Percentiles rank a stretch among this genome's conserved stretches.
phyloP scores from a whole-genome alignment of 35 echinoderm and acorn worm species.

The Heliocidaris erythrogramma region DNA sequence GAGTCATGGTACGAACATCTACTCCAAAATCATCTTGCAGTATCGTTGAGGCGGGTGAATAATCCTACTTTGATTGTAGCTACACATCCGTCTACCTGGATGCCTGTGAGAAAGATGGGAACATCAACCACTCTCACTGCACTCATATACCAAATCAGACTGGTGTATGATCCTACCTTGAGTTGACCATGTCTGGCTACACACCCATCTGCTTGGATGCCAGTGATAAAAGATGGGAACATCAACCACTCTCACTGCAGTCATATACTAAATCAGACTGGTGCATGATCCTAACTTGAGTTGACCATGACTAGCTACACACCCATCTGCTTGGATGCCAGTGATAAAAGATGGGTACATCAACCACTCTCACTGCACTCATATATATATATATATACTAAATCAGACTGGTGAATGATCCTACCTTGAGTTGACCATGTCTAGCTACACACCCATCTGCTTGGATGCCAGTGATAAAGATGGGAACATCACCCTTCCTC shows the following conservation, averaged over 20 bases:
- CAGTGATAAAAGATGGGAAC: slow-evolving; percentile 89
- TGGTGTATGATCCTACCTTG: slow-evolving; percentile 55
- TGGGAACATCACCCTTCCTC: slow-evolving; percentile 83
- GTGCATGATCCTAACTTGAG: slow-evolving; percentile 61
- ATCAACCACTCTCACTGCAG: background rate
- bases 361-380: too few relatives aligned
- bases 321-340: slow-evolving; percentile 79
- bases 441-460: slow-evolving; percentile 77
- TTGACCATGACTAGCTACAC: slow-evolving; percentile 74
- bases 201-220: slow-evolving; percentile 80
- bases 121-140: too few relatives aligned
- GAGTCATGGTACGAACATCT: background rate
- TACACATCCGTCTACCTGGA: too few relatives aligned
- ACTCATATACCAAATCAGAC: background rate
- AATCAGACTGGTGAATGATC: background rate
- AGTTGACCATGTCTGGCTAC: slow-evolving; percentile 78
- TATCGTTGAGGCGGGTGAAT: too few relatives aligned
- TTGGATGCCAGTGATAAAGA: slow-evolving; percentile 86
- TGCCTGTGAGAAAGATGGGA: too few relatives aligned
- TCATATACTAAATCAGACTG: background rate
- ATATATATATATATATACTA: too few relatives aligned
- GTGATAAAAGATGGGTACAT: slow-evolving; percentile 87
- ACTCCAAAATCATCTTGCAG: too few relatives aligned
- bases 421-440: slow-evolving; percentile 84
- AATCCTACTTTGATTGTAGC: too few relatives aligned